These are phyloP conservation scores for Eremophila alpestris DNA, from an alignment of 2,797 vertebrate species.

Conservation along the genomic window DNA sequence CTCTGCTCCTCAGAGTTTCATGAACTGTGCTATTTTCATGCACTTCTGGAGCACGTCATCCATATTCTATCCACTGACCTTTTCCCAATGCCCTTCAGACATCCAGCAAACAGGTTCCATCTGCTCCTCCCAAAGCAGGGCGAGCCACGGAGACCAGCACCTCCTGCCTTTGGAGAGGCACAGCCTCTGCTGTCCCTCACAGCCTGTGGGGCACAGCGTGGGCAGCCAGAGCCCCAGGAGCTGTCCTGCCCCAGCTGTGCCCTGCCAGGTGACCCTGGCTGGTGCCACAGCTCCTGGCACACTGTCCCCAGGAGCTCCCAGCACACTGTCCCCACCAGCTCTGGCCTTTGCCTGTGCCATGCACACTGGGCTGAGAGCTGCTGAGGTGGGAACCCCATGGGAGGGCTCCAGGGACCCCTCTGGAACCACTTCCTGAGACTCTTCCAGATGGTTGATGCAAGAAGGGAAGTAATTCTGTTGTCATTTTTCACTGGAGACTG, in stretches of 20 bases:
- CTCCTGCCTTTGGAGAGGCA: background rate
- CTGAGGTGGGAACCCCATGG: no score
- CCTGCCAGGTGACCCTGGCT: background rate
- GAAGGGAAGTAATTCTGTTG: background rate
- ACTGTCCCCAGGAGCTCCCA: background rate
- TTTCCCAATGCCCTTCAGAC: constrained; percentile 27
- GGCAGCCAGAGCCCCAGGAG: background rate
- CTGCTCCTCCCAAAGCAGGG: background rate
- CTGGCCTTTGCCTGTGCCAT: background rate
- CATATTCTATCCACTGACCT: constrained; percentile 12
- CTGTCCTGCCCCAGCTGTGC: no score
- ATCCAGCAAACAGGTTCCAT: constrained; percentile 36
- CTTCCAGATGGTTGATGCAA: background rate
- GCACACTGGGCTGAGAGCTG: background rate
- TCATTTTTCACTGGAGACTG: background rate
- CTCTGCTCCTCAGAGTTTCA: background rate
- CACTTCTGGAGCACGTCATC: background rate
- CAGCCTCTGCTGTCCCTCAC: background rate
- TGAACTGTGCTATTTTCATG: background rate
- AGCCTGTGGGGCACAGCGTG: fast-evolving
- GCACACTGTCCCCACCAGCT: background rate
- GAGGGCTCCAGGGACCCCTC: no score
- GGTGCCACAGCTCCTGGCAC: background rate
- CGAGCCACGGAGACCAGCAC: background rate
- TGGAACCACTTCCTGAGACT: no score